These are phyloP conservation scores for Eremophila alpestris DNA, from an alignment of 2,797 vertebrate species.

Conservation along the genomic window DNA sequence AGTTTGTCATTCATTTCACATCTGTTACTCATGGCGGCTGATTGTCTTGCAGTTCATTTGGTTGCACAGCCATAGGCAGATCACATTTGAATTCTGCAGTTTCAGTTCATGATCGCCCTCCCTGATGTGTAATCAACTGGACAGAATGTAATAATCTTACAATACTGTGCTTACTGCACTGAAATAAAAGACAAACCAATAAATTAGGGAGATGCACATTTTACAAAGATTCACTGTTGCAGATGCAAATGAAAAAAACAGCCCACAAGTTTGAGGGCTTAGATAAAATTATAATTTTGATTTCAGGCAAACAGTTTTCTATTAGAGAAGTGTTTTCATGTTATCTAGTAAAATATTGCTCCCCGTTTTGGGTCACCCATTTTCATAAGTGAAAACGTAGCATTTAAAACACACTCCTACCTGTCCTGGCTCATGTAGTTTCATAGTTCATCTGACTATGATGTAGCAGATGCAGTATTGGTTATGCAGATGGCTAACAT, in stretches of 20 bases:
- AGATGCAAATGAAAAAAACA: neutral
- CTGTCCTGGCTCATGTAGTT: neutral
- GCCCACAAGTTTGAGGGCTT: neutral
- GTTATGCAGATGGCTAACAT: neutral
- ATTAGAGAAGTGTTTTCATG: neutral
- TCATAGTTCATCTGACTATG: neutral
- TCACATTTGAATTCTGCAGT: neutral
- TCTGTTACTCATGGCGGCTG: neutral
- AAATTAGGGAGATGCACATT: neutral
- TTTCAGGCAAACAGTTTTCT: neutral
- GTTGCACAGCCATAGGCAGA: neutral
- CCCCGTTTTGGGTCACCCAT: neutral
- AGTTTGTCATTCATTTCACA: conserved; percentile 1
- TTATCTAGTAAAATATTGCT: neutral
- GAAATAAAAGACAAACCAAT: neutral
- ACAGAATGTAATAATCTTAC: neutral
- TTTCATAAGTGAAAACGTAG: neutral
- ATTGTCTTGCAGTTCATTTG: neutral
- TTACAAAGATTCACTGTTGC: neutral
- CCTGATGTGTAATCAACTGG: neutral
- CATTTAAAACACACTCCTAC: neutral
- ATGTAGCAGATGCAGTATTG: neutral
- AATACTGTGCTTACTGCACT: neutral
- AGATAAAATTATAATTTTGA: neutral
- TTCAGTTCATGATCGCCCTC: neutral